Conservation (phyloP, 2,888 invertebrate species). For the Pristionchus entomophagus region DNA sequence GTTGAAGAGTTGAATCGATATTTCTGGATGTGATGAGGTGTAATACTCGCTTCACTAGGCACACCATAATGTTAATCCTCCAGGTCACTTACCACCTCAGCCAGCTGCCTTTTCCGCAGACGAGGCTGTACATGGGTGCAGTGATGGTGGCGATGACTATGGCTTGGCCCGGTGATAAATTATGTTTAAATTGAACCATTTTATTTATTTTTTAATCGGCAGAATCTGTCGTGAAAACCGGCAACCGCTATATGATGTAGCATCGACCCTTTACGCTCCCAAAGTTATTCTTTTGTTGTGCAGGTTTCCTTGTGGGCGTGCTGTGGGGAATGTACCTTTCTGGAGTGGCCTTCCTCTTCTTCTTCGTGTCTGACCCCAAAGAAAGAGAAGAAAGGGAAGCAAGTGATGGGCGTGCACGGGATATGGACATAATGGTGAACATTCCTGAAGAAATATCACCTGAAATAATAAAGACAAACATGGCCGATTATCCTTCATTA, state of each 20-base stretch:
- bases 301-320: slow-evolving; percentile 67
- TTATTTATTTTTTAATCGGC: background rate
- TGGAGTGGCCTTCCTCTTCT: slow-evolving; percentile 66
- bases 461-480: too few relatives aligned
- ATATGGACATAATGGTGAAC: background rate
- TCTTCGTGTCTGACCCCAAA: slow-evolving; percentile 71
- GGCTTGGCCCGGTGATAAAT: slow-evolving; percentile 53
- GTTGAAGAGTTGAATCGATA: too few relatives aligned
- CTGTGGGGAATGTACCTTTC: slow-evolving; percentile 71
- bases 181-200: background rate
- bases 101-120: slow-evolving; percentile 63
- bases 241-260: too few relatives aligned
- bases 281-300: background rate
- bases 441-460: too few relatives aligned
- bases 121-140: slow-evolving; percentile 57
- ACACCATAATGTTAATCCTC: too few relatives aligned
- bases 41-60: too few relatives aligned
- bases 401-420: background rate
- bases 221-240: too few relatives aligned
- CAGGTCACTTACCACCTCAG: slow-evolving; percentile 17
- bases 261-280: too few relatives aligned
- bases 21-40: too few relatives aligned
- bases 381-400: background rate
- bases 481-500: too few relatives aligned
- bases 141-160: slow-evolving; percentile 60